Evolutionary conservation across 1,140 invertebrate genomes (phyloP), one percentile per base, ranked within the genome.

Genomic region (Delia radicum): DNA sequence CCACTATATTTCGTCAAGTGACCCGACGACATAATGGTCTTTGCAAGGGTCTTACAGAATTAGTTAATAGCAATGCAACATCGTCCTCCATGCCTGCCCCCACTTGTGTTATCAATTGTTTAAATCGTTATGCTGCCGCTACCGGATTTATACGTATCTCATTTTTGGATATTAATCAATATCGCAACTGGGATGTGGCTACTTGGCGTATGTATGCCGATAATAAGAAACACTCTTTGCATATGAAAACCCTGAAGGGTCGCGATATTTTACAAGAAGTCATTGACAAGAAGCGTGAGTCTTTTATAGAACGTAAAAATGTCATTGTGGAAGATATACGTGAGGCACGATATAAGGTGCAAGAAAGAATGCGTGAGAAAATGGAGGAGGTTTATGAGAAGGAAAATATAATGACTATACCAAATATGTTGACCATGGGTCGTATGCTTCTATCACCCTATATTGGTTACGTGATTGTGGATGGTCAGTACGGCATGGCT

Each of bases 331-430:
- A 91, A 81, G 91, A 93, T 81, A 90, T 93, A 77, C 88, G 91
- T 77, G 91, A 92, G 83, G 92, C 90, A 4, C 90, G 89, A 80
- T 87, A 90, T 61, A 92, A 91, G 80, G 89, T 90, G 12, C 87
- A 89, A 80, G 89, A 88, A 75, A 88, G 87, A 73, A 87, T 91
- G 31, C 89, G 89, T 67, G 90, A 91, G 83, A 89, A 89, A 86
- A 87, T 93, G 78, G 91, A 91, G 80, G 90, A 91, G 87, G 90
- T 91, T 27, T 90, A 92, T 76, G 90, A 91, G 86, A 93, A 89
- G 82, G 96, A 98, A 88, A 97, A 97, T 88, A 92, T 98, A 75
- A 93, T 94, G 86, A 99, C 97, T 0, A 89, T 99, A 79, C 97
- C 97, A 31, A 99, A 99, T 87, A 88, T 96, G 33, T 86, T 98